Conservation (phyloP, 2,113 vertebrate genomes). For the Rhea pennata region DNA sequence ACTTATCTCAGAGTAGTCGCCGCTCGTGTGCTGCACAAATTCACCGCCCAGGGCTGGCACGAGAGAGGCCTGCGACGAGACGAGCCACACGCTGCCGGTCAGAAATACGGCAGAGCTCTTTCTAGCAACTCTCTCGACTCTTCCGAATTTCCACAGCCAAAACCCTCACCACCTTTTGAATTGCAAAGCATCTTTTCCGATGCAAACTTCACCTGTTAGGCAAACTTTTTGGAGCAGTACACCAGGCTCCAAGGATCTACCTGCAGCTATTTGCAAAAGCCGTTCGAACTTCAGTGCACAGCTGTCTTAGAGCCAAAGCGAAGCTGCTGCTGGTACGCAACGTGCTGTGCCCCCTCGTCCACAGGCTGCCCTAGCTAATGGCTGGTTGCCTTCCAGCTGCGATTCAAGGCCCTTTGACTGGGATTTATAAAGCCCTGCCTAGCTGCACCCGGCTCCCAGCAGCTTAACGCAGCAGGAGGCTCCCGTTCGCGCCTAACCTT, state of each 20-base stretch:
- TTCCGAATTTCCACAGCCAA: no score
- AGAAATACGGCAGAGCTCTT: neutral
- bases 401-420: neutral
- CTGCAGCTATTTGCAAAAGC: neutral
- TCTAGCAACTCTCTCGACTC: neutral
- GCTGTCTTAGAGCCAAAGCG: neutral
- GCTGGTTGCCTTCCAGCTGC: neutral
- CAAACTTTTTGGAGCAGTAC: neutral
- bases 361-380: neutral
- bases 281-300: neutral
- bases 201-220: neutral
- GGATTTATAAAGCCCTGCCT: neutral
- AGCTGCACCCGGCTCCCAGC: neutral
- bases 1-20: neutral
- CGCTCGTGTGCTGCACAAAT: neutral
- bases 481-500: fast-evolving
- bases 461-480: neutral
- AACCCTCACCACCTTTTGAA: neutral
- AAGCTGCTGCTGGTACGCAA: no score
- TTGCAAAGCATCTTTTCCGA: no score
- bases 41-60: neutral
- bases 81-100: neutral
- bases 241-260: neutral
- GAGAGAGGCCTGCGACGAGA: neutral
- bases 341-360: no score